Evolutionary conservation across 2,888 invertebrate genomes (phyloP), one percentile per base, ranked within the genome.

Genomic region (Scrobipalpa costella): DNA sequence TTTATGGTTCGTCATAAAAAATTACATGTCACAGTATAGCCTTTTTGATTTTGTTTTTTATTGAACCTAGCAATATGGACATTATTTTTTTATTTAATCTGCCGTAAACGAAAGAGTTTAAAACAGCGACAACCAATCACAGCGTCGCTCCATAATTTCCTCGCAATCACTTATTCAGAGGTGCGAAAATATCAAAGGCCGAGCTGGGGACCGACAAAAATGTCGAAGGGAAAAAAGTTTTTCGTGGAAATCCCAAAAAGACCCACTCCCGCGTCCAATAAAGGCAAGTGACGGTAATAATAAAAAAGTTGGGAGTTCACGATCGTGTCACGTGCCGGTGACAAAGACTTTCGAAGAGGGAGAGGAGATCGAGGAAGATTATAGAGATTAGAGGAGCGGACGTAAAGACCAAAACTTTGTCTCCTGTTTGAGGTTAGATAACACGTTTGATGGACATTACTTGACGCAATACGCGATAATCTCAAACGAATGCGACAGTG

Each of bases 281-380:
- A 67, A 65, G 65, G 63, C 58, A 60, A 62, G 62, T 63, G 64
- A 66, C 44, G 68, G 68, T 58, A 64, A 71, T 69, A 71, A 71
- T 69, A 73, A 74, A 74, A 75, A 75, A 61, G 70, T 71, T 70
- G 71, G 69, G 69, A 75, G 71, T 69, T 72, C 71, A 68, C 70
- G 73, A 72, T 68, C 64, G 71, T 71, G 74, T 73, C 73, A 75
- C 75, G 75, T 75, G 73, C 76, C 63, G 65, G 66, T 68, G 73
- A 69, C 72, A 71, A 69, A 71, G 69, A 71, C 63, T 66, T 64
- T 34, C 61, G 40, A 50, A 62, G 65, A 68, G 60, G 63, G 64
- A 57, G 52, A 47, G 13, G 57, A 57, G 36, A 27, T 36, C 38
- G 47, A 64, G 50, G 64, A 58, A 44, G 63, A 57, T 63, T 49